These are phyloP conservation scores for Geotrupes spiniger DNA, from an alignment of 2,888 invertebrate species.

Conservation along the genomic window DNA sequence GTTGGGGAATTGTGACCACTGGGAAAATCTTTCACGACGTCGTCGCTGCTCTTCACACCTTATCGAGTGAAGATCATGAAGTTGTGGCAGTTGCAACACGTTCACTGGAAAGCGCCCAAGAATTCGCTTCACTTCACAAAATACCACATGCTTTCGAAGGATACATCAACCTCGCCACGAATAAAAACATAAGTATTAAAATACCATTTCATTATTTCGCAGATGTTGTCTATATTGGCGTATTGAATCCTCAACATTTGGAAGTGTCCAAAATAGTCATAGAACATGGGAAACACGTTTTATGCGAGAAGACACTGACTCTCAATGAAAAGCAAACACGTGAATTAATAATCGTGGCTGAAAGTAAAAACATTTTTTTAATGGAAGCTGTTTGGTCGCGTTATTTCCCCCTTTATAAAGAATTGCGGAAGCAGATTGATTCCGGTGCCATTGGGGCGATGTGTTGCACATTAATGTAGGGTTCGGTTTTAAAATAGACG, in stretches of 20 bases:
- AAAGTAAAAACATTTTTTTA: constrained; percentile 68
- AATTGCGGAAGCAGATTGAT: constrained; percentile 64
- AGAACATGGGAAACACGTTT: constrained; percentile 77
- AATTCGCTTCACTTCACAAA: constrained; percentile 72
- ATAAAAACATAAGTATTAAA: constrained; percentile 68
- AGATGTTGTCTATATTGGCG: constrained; percentile 87
- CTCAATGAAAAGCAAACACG: constrained; percentile 73
- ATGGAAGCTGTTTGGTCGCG: constrained; percentile 94
- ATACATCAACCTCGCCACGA: constrained; percentile 72
- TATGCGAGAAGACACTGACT: constrained; percentile 89
- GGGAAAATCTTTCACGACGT: constrained; percentile 89
- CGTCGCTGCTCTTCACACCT: constrained; percentile 62
- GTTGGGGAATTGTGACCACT: constrained; percentile 84
- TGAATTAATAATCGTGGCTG: constrained; percentile 67
- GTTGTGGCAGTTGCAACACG: constrained; percentile 78
- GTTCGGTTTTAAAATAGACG: constrained; percentile 64
- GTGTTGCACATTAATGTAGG: constrained; percentile 64
- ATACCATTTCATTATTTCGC: no score
- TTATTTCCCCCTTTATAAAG: constrained; percentile 74
- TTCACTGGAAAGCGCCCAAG: constrained; percentile 66
- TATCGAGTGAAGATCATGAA: constrained; percentile 66
- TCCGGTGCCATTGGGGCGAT: constrained; percentile 68
- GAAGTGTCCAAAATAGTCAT: constrained; percentile 70
- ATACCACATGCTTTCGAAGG: constrained; percentile 71
- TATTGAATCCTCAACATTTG: constrained; percentile 73